Conservation (phyloP, 2,797 vertebrate genomes). For the Sebastolobus altivelis region DNA sequence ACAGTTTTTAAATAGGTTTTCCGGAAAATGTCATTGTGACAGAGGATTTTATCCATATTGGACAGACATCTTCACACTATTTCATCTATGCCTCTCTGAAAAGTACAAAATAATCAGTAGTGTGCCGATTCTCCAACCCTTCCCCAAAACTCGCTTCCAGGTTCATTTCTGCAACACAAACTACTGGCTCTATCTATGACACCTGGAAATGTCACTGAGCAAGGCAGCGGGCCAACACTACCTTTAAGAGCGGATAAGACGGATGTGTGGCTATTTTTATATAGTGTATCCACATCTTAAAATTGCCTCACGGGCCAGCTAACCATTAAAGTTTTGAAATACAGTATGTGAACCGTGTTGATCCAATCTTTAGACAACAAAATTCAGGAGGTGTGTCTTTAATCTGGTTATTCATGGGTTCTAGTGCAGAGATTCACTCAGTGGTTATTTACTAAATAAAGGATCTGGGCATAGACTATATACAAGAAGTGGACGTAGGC, state of each 20-base stretch:
- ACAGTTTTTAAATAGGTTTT: no score
- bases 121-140: not conserved
- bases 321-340: not conserved
- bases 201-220: not conserved
- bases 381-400: not conserved
- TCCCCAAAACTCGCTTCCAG: not conserved
- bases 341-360: not conserved
- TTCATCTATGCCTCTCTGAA: not conserved
- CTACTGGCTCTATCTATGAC: not conserved
- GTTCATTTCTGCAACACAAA: not conserved
- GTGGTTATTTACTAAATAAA: not conserved
- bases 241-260: not conserved
- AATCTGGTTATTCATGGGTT: not conserved
- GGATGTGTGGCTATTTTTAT: not conserved
- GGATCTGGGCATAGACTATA: not conserved
- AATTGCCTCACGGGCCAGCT: not conserved
- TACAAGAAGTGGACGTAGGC: no score
- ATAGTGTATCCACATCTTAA: not conserved
- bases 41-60: not conserved
- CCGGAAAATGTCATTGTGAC: not conserved
- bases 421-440: not conserved
- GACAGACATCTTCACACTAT: not conserved
- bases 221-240: not conserved
- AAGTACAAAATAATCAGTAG: not conserved
- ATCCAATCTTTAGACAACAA: not conserved